Conservation (phyloP, 2,888 invertebrate genomes). For the Leptinotarsa rubiginosa region DNA sequence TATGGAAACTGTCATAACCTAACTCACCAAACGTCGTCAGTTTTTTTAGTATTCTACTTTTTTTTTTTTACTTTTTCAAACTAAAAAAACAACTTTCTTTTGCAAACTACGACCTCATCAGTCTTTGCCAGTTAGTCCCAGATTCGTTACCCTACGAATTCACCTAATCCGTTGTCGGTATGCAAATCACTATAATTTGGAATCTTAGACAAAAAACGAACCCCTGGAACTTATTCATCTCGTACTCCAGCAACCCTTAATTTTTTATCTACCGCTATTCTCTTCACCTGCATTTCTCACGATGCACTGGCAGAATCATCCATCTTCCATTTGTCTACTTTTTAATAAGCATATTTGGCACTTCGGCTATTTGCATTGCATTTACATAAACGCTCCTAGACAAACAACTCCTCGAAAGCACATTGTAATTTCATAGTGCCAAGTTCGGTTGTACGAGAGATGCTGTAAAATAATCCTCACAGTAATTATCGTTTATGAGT, state of each 20-base stretch:
- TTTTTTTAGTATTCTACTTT: too few relatives aligned
- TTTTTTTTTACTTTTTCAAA: too few relatives aligned
- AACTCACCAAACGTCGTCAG: too few relatives aligned
- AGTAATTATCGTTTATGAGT: not conserved
- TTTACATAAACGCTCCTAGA: conserved; percentile 23
- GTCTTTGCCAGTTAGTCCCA: too few relatives aligned
- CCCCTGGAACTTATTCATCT: conserved; percentile 12
- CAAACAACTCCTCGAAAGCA: conserved; percentile 6
- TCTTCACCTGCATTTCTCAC: conserved; percentile 47
- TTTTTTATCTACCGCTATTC: conserved; percentile 40
- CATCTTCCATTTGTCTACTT: conserved; percentile 46
- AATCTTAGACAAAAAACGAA: conserved; percentile 25
- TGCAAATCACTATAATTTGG: conserved; percentile 26
- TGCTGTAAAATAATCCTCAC: not conserved
- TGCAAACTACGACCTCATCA: too few relatives aligned
- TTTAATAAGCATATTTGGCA: conserved; percentile 46
- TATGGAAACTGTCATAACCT: too few relatives aligned
- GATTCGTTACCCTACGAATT: not conserved
- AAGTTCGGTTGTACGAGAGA: not conserved
- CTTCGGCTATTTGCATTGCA: conserved; percentile 26
- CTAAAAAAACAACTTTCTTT: too few relatives aligned
- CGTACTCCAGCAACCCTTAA: conserved; percentile 22
- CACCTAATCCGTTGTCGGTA: conserved; percentile 5
- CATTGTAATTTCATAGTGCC: not conserved
- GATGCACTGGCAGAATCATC: conserved; percentile 42